phyloP scores from a whole-genome alignment of 2,113 vertebrate species.

The Saimiri boliviensis region DNA sequence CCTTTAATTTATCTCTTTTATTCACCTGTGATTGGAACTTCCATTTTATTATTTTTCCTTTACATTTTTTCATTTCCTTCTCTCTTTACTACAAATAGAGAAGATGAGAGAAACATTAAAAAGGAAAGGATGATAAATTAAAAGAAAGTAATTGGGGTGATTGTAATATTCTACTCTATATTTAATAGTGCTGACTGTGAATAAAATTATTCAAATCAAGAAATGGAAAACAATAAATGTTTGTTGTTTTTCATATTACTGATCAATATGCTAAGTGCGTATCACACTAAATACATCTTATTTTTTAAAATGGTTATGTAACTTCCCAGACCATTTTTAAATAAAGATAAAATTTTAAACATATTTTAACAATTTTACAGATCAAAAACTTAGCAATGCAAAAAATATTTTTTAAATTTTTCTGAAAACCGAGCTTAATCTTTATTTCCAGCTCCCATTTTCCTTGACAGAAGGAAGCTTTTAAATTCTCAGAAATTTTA shows the following conservation, averaged over 20 bases:
- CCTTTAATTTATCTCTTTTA: neutral
- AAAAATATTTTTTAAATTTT: constrained; percentile 7
- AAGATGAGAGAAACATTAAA: constrained; percentile 21
- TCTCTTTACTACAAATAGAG: neutral
- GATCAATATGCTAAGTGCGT: neutral
- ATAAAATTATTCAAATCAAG: neutral
- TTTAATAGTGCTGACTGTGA: neutral
- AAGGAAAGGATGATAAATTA: neutral
- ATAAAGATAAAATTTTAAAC: constrained; percentile 24
- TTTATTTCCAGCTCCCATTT: neutral
- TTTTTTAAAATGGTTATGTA: neutral
- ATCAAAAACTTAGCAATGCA: neutral
- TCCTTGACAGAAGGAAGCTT: neutral
- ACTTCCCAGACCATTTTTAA: neutral
- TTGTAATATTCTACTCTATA: neutral
- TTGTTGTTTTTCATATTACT: constrained; percentile 40
- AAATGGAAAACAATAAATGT: neutral
- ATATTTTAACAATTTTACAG: neutral
- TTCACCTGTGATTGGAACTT: neutral
- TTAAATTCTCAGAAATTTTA: neutral
- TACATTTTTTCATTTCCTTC: constrained; percentile 23
- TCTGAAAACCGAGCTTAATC: neutral
- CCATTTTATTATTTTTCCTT: neutral
- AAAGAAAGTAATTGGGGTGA: neutral
- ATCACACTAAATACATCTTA: neutral